A percentile compares a stretch with the other conserved stretches of the same genome.
Conservation (phyloP, 2,888 invertebrate genomes). For the Agrochola circellaris region DNA sequence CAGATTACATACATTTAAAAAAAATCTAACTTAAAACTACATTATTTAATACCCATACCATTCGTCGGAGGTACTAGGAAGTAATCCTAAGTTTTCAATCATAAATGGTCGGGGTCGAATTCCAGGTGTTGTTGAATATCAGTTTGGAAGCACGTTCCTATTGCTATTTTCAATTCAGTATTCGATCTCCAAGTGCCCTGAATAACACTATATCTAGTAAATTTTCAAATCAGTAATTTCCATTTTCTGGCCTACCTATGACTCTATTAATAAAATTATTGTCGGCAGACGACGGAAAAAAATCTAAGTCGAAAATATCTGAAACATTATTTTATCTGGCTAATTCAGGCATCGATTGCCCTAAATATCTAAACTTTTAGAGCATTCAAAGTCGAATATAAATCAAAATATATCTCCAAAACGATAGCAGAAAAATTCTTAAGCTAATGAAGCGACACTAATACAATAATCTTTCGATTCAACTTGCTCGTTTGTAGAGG, state of each 20-base stretch:
- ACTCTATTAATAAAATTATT: neutral
- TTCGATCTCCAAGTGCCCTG: neutral
- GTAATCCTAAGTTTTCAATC: neutral
- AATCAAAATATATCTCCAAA: slow-evolving; percentile 24
- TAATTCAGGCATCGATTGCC: neutral
- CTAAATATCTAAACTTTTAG: slow-evolving; percentile 2
- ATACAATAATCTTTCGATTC: slow-evolving; percentile 61
- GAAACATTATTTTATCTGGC: neutral
- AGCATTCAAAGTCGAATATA: slow-evolving; percentile 14
- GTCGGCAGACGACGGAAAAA: neutral
- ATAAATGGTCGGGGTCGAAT: no score
- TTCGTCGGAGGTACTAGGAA: no score
- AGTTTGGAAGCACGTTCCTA: neutral
- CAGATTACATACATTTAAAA: neutral
- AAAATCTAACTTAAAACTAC: neutral
- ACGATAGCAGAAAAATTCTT: slow-evolving; percentile 38
- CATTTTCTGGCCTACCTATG: no score
- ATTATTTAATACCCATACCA: neutral
- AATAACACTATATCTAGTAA: neutral
- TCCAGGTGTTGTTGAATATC: no score
- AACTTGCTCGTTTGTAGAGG: slow-evolving; percentile 39
- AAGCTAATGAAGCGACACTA: slow-evolving; percentile 56
- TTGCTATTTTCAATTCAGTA: neutral
- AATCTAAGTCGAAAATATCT: neutral
- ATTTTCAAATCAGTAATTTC: neutral